A percentile compares a stretch with the other conserved stretches of the same genome.
Evolutionary conservation across 2,113 vertebrate species (phyloP).

Genomic region (Cephalophus harveyi): DNA sequence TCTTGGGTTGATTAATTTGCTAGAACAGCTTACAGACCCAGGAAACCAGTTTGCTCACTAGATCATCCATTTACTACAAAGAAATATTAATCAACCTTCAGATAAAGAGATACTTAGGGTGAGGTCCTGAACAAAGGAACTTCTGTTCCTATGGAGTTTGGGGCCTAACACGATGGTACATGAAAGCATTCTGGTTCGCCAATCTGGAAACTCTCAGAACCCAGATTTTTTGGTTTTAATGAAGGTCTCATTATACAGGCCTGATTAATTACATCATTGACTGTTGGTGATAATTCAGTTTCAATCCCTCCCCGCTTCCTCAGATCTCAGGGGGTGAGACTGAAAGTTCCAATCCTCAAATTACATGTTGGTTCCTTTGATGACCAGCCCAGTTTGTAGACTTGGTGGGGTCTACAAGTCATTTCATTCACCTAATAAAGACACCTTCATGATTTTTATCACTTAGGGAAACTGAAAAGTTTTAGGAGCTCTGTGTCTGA

Average conservation of each 20-base stretch:
- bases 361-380: background rate
- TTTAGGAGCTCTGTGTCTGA: background rate
- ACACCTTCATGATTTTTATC: background rate
- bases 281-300: background rate
- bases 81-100: background rate
- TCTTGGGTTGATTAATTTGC: background rate
- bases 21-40: background rate
- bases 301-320: background rate
- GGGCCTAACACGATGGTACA: background rate
- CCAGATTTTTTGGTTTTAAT: background rate
- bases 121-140: background rate
- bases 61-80: background rate
- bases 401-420: background rate
- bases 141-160: background rate
- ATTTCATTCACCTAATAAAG: background rate
- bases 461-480: background rate
- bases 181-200: background rate
- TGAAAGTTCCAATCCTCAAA: background rate
- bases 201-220: background rate
- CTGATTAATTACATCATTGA: background rate
- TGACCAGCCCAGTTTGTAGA: background rate
- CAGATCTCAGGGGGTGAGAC: background rate
- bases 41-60: background rate
- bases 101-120: background rate
- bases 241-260: background rate